These are phyloP conservation scores for Marronus borbonicus DNA, from an alignment of 2,888 invertebrate species.

Conservation along the genomic window DNA sequence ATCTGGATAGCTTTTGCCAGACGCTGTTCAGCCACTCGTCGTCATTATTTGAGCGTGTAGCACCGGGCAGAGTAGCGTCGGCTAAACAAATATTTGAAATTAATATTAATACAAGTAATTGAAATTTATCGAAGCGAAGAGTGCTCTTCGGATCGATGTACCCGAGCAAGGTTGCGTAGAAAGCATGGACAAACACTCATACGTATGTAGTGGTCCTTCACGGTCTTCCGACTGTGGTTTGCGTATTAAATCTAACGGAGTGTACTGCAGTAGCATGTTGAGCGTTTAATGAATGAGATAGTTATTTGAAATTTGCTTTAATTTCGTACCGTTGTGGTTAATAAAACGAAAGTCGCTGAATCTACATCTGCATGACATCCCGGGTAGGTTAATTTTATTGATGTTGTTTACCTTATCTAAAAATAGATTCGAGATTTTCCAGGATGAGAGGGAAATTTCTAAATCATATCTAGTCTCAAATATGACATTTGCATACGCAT, in stretches of 20 bases:
- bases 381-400: no score
- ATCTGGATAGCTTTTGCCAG: no score
- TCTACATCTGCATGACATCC: background rate
- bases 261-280: background rate
- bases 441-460: no score
- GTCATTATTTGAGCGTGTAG: background rate
- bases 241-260: background rate
- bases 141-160: background rate
- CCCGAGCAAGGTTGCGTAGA: no score
- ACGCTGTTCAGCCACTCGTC: no score
- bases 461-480: no score
- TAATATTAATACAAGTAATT: conserved; percentile 21
- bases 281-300: background rate
- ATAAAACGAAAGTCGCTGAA: background rate
- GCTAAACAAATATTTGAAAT: conserved; percentile 20
- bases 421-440: no score
- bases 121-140: conserved; percentile 18
- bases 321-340: background rate
- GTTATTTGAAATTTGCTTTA: background rate
- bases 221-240: conserved; percentile 1
- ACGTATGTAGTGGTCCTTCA: background rate
- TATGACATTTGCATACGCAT: no score
- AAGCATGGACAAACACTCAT: background rate
- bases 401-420: no score
- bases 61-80: background rate